phyloP scores from a whole-genome alignment of 1,140 invertebrate species.

The Drosophila aff. region DNA sequence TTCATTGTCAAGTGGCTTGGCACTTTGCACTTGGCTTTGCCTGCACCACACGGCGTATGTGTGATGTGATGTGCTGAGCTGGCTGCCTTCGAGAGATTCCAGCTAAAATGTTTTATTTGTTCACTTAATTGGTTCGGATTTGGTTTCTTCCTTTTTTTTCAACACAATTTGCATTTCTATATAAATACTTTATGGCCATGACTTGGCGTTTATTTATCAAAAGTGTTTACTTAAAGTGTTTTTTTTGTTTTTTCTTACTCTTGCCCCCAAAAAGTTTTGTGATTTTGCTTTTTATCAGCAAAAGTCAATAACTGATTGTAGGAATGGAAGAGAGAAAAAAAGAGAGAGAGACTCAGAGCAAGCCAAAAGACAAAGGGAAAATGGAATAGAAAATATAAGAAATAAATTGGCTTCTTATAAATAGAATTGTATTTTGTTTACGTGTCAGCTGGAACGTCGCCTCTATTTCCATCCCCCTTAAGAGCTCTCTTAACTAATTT shows the following conservation, averaged over 20 bases:
- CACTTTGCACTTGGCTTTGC: slow-evolving; percentile 20
- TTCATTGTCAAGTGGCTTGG: slow-evolving; percentile 42
- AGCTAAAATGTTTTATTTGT: slow-evolving; percentile 43
- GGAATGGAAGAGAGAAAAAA: slow-evolving; percentile 2
- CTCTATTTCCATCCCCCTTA: neutral
- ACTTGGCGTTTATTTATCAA: slow-evolving; percentile 59
- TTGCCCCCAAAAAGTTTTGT: slow-evolving; percentile 19
- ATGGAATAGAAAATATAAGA: slow-evolving; percentile 15
- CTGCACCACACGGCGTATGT: slow-evolving; percentile 46
- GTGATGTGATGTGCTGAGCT: slow-evolving; percentile 38
- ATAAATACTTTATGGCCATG: slow-evolving; percentile 40
- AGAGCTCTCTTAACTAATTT: slow-evolving; percentile 10
- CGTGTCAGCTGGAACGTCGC: slow-evolving; percentile 53
- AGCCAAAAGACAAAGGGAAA: slow-evolving; percentile 12
- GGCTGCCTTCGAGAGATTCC: neutral
- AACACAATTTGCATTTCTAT: slow-evolving; percentile 29
- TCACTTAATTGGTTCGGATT: slow-evolving; percentile 47
- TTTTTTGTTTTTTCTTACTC: slow-evolving; percentile 7
- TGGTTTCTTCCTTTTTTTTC: neutral
- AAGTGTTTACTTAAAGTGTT: slow-evolving; percentile 48
- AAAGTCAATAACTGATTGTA: slow-evolving; percentile 79
- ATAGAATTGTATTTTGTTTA: slow-evolving; percentile 54
- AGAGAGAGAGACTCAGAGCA: neutral
- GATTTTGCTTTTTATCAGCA: slow-evolving; percentile 64
- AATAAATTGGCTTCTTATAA: slow-evolving; percentile 52